Evolutionary conservation across 2,797 vertebrate species (phyloP).

Genomic region (Paedocypris micromegethes): DNA sequence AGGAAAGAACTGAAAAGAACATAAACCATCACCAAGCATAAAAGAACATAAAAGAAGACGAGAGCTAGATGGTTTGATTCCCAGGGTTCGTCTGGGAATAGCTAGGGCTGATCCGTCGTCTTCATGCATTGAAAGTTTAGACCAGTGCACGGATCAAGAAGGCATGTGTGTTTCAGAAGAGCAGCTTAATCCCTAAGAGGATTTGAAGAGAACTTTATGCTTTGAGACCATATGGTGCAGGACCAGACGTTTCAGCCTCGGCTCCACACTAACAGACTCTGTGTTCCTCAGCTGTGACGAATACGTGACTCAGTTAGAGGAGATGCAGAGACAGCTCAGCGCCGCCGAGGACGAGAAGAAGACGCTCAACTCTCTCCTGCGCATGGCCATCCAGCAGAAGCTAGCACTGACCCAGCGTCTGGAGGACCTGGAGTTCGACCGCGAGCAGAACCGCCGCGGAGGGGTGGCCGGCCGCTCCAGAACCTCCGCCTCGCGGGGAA

Average conservation of each 20-base stretch:
- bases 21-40: too few species aligned
- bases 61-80: too few species aligned
- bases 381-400: constrained; percentile 99
- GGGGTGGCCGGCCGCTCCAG: constrained; percentile 69
- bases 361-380: constrained; percentile 93
- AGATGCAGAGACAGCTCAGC: constrained; percentile 95
- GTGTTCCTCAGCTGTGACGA: constrained; percentile 82
- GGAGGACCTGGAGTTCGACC: constrained; percentile 93
- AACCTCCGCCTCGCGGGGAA: constrained; percentile 60
- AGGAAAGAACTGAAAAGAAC: too few species aligned
- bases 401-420: constrained; percentile 94
- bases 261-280: background rate
- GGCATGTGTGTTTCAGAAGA: too few species aligned
- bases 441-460: constrained; percentile 84
- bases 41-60: too few species aligned
- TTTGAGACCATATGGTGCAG: background rate
- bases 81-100: too few species aligned
- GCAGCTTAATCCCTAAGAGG: too few species aligned
- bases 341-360: constrained; percentile 98
- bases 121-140: too few species aligned
- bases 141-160: too few species aligned
- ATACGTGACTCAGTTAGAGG: constrained; percentile 93
- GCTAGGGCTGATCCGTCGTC: too few species aligned
- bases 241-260: background rate
- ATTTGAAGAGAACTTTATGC: background rate